Percentiles rank a stretch among this genome's conserved stretches.
Evolutionary conservation across 2,113 vertebrate genomes (phyloP).

Genomic region (Pyxicephalus adspersus): DNA sequence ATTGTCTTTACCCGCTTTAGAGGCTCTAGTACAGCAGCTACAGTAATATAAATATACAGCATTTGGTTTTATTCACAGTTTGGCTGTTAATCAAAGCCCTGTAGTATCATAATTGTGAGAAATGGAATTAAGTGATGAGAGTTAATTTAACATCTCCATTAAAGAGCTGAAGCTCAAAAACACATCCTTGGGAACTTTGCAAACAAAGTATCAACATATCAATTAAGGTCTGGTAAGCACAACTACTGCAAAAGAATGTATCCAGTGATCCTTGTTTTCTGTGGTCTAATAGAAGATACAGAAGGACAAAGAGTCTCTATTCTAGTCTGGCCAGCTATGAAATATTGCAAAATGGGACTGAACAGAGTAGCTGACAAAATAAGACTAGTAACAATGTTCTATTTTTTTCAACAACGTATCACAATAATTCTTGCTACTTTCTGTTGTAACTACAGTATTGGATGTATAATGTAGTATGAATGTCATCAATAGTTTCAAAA

Average conservation of each 20-base stretch:
- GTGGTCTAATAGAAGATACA: slow-evolving; percentile 31
- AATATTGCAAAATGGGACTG: slow-evolving; percentile 31
- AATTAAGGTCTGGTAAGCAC: slow-evolving; percentile 49
- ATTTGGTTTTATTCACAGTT: too few species aligned
- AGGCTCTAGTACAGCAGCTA: too few species aligned
- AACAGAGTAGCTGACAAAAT: background rate
- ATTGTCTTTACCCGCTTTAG: too few species aligned
- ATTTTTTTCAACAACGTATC: background rate
- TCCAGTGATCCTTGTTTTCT: slow-evolving; percentile 11
- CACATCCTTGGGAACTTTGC: slow-evolving; percentile 13
- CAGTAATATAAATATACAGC: too few species aligned
- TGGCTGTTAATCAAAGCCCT: too few species aligned
- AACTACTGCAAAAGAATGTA: slow-evolving; percentile 29
- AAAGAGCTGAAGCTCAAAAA: slow-evolving; percentile 4
- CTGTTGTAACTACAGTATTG: background rate
- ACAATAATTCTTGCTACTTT: background rate
- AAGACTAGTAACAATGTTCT: background rate
- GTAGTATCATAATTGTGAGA: too few species aligned
- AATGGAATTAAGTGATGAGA: background rate
- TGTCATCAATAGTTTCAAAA: background rate
- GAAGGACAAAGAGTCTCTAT: slow-evolving; percentile 27
- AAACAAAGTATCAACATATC: slow-evolving; percentile 41
- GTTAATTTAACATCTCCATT: background rate
- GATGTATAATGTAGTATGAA: too few species aligned
- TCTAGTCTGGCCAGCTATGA: slow-evolving; percentile 40